Conservation (phyloP, 2,113 vertebrate genomes). For the Boleophthalmus pectinirostris region DNA sequence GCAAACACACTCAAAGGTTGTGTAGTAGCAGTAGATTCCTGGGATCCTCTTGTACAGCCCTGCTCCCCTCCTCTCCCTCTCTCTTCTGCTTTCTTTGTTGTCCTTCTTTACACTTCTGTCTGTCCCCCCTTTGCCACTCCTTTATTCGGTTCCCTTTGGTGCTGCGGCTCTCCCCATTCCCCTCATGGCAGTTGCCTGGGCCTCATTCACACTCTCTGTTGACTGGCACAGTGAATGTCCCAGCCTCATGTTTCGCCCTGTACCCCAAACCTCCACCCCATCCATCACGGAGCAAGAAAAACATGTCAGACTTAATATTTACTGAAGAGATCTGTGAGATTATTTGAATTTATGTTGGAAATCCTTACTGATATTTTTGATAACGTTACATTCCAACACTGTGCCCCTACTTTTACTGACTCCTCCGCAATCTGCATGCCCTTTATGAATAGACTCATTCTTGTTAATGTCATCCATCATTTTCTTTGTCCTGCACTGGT, state of each 20-base stretch:
- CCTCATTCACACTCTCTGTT: slow-evolving; percentile 57
- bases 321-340: slow-evolving; percentile 48
- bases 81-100: slow-evolving; percentile 49
- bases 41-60: neutral
- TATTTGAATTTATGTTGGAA: slow-evolving; percentile 31
- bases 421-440: neutral
- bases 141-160: slow-evolving; percentile 56
- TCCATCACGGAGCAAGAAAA: slow-evolving; percentile 74
- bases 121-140: slow-evolving; percentile 29
- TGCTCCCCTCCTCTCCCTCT: slow-evolving; percentile 24
- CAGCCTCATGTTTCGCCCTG: slow-evolving; percentile 66
- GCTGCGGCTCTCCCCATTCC: slow-evolving; percentile 52
- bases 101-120: slow-evolving; percentile 28
- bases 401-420: neutral
- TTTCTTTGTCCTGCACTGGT: slow-evolving; percentile 5
- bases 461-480: slow-evolving; percentile 5
- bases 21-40: slow-evolving; percentile 19
- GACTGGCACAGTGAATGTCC: slow-evolving; percentile 64
- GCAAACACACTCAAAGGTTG: neutral
- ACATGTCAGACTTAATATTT: slow-evolving; percentile 70
- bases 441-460: neutral
- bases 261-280: slow-evolving; percentile 56
- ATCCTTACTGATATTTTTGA: slow-evolving; percentile 30
- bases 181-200: slow-evolving; percentile 57
- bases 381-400: slow-evolving; percentile 1